Evolutionary conservation across 1,140 invertebrate genomes (phyloP).

Genomic region (Trichomalopsis sarcophagae): DNA sequence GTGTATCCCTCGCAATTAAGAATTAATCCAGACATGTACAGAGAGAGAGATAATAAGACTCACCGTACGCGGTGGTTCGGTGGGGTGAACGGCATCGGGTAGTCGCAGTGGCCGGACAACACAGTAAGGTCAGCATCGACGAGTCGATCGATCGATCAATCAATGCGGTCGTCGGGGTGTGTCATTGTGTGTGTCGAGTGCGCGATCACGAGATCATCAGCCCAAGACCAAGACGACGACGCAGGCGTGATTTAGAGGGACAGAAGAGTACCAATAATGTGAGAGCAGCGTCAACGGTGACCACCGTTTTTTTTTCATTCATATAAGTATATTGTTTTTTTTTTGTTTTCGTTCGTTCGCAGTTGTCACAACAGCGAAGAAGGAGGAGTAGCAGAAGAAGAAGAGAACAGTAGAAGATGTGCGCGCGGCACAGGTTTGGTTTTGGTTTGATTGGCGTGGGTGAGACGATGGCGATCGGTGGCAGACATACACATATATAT

Average conservation of each 20-base stretch:
- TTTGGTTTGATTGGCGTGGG: slow-evolving; percentile 17
- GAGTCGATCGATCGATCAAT: slow-evolving; percentile 6
- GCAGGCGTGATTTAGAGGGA: slow-evolving; percentile 72
- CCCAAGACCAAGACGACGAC: slow-evolving; percentile 32
- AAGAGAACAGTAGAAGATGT: slow-evolving; percentile 41
- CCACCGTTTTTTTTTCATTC: slow-evolving; percentile 56
- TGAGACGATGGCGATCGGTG: slow-evolving; percentile 30
- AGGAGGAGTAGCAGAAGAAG: slow-evolving; percentile 43
- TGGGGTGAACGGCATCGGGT: slow-evolving; percentile 58
- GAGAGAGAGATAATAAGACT: slow-evolving; percentile 59
- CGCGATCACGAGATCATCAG: slow-evolving; percentile 26
- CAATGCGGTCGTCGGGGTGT: slow-evolving; percentile 56
- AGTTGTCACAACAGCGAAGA: slow-evolving; percentile 34
- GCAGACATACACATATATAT: not conserved
- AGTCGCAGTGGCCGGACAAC: slow-evolving; percentile 3
- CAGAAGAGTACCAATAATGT: slow-evolving; percentile 75
- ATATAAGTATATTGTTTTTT: not conserved
- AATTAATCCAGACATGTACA: not conserved
- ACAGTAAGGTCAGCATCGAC: not conserved
- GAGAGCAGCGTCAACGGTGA: slow-evolving; percentile 73
- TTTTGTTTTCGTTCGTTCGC: slow-evolving; percentile 50
- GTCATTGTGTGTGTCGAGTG: slow-evolving; percentile 43
- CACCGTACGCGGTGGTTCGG: slow-evolving; percentile 74
- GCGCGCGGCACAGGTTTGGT: not conserved
- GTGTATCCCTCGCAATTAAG: not conserved